phyloP scores from a whole-genome alignment of 2,888 invertebrate species.

The Julus scanicus region DNA sequence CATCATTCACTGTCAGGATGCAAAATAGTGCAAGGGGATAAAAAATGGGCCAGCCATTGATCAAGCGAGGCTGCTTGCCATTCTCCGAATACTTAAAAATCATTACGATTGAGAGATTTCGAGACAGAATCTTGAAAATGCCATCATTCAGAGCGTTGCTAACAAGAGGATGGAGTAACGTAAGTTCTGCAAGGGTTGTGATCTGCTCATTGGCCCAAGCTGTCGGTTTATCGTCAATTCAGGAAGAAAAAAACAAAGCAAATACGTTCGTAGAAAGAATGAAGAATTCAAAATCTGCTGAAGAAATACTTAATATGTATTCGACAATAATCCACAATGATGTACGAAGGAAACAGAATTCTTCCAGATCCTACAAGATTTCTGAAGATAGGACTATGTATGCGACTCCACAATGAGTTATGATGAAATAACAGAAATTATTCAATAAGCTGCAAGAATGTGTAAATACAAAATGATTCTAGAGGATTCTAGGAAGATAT shows the following conservation, averaged over 20 bases:
- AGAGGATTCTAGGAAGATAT: no score
- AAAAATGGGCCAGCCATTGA: conserved; percentile 49
- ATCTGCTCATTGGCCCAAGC: neutral
- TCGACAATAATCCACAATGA: no score
- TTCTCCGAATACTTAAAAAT: conserved; percentile 41
- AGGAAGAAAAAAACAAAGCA: neutral
- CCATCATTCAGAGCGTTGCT: conserved; percentile 37
- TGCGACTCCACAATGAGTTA: no score
- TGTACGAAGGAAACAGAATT: neutral
- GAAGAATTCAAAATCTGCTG: neutral
- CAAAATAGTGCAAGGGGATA: conserved; percentile 14
- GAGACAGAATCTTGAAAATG: conserved; percentile 17
- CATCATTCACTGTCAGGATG: conserved; percentile 50
- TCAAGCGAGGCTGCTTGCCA: conserved; percentile 35
- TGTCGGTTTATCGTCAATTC: conserved; percentile 13
- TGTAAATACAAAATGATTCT: no score
- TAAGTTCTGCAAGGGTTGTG: neutral
- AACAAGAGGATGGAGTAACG: neutral
- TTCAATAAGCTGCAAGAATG: no score
- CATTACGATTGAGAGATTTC: conserved; percentile 47
- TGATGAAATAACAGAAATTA: no score
- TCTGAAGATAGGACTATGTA: neutral
- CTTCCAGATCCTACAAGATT: neutral
- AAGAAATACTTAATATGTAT: no score
- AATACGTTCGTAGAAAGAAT: neutral